A percentile compares a stretch with the other conserved stretches of the same genome.
Conservation (phyloP, 2,797 vertebrate species). For the Hypotaenidia philippensis region DNA sequence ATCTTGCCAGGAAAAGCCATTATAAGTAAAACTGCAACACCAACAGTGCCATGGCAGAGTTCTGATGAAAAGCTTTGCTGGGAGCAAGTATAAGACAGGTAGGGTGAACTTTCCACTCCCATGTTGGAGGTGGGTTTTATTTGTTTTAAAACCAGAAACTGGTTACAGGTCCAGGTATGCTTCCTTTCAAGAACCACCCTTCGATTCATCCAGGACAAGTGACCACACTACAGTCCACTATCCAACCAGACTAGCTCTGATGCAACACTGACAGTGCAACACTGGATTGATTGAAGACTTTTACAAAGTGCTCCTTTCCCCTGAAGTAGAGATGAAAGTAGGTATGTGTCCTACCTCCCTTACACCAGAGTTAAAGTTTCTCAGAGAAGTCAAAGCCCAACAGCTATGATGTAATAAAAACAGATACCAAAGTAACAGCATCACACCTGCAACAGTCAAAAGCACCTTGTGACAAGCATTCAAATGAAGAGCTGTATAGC, state of each 20-base stretch:
- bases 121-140: neutral
- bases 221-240: neutral
- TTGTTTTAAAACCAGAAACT: neutral
- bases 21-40: neutral
- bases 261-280: neutral
- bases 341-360: neutral
- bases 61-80: neutral
- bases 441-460: neutral
- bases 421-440: accelerated
- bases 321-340: neutral
- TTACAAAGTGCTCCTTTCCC: neutral
- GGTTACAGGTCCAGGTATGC: neutral
- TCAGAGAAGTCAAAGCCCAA: neutral
- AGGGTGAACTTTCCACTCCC: neutral
- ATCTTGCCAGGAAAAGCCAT: neutral
- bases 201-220: neutral
- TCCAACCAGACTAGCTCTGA: neutral
- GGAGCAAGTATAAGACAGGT: neutral
- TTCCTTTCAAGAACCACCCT: neutral
- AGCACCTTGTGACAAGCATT: neutral
- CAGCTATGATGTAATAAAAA: neutral
- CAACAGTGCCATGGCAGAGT: neutral
- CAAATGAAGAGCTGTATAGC: neutral
- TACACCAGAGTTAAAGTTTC: neutral
- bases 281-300: neutral